These are phyloP conservation scores for Telmatherina bonti DNA, from an alignment of 2,797 vertebrate genomes.

Conservation along the genomic window DNA sequence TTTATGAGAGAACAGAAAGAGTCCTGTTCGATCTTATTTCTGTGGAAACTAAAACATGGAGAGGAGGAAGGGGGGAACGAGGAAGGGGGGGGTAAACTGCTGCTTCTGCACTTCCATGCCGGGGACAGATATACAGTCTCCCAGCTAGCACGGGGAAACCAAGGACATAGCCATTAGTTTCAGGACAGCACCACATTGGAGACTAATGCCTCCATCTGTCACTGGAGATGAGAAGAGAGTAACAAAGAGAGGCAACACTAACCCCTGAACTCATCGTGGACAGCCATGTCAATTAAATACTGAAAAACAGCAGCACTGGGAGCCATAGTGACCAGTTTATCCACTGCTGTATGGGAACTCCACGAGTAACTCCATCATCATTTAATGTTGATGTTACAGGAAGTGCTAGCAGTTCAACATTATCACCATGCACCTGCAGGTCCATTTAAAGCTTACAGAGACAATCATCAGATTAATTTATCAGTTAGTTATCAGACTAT, in stretches of 20 bases:
- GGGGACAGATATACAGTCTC: slow-evolving; percentile 82
- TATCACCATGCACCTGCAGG: slow-evolving; percentile 19
- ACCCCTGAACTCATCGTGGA: slow-evolving; percentile 84
- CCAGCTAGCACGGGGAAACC: slow-evolving; percentile 75
- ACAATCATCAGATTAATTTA: slow-evolving; percentile 5
- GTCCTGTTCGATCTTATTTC: slow-evolving; percentile 79
- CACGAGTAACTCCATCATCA: slow-evolving; percentile 39
- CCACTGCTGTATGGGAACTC: slow-evolving; percentile 50
- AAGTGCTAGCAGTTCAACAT: slow-evolving; percentile 47
- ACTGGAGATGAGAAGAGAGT: slow-evolving; percentile 83
- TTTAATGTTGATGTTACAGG: slow-evolving; percentile 44
- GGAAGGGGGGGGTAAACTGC: slow-evolving; percentile 75
- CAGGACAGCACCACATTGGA: slow-evolving; percentile 83
- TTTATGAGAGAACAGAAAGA: slow-evolving; percentile 79
- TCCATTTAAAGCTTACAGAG: slow-evolving; percentile 10
- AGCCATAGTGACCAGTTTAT: slow-evolving; percentile 71
- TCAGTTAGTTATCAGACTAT: neutral
- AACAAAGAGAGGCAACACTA: slow-evolving; percentile 85
- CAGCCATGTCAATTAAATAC: slow-evolving; percentile 83
- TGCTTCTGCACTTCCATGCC: slow-evolving; percentile 82
- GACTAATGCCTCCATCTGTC: slow-evolving; percentile 86
- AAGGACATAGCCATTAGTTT: slow-evolving; percentile 86
- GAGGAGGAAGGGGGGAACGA: neutral
- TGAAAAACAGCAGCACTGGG: slow-evolving; percentile 82
- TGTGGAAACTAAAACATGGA: slow-evolving; percentile 80